Base-by-base conservation (phyloP, 1,140 invertebrate species). In the Rhysida immarginata region DNA sequence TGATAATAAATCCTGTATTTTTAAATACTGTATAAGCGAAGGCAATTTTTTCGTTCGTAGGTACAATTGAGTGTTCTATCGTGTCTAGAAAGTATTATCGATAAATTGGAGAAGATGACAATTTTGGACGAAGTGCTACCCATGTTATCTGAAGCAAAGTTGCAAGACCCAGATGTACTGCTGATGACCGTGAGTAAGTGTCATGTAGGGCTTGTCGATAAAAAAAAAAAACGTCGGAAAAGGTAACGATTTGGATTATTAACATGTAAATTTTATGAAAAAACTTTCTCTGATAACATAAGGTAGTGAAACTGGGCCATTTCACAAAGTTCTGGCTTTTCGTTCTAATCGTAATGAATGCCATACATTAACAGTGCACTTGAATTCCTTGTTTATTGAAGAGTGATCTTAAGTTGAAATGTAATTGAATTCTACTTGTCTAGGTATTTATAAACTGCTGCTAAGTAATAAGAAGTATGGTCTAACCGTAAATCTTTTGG, bases 371-470 rank as follows among this genome's bases (percentile, higher is more conserved):
- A n/a, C n/a, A n/a, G n/a, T n/a, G n/a, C n/a, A n/a, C n/a, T n/a
- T n/a, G n/a, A n/a, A n/a, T n/a, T n/a, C n/a, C n/a, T n/a, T n/a
- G n/a, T n/a, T n/a, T n/a, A n/a, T n/a, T n/a, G n/a, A n/a, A n/a
- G n/a, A n/a, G n/a, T n/a, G n/a, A n/a, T n/a, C n/a, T n/a, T n/a
- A n/a, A n/a, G n/a, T n/a, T n/a, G n/a, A n/a, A n/a, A n/a, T n/a
- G n/a, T n/a, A n/a, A n/a, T n/a, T n/a, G n/a, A n/a, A n/a, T n/a
- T n/a, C n/a, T n/a, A n/a, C n/a, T n/a, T n/a, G n/a, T n/a, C n/a
- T n/a, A 97, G 93, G 84, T 71, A 90, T 96, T 68, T 96, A 96
- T 74, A 84, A 85, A 64, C 74, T 88, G 62, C 85, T 96, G 82
- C 74, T 96, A 58, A 80, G 81, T 64, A 91, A 96, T 68, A 91